These are phyloP conservation scores for Drosophila ogumai DNA, from an alignment of 1,140 invertebrate species.

Conservation along the genomic window DNA sequence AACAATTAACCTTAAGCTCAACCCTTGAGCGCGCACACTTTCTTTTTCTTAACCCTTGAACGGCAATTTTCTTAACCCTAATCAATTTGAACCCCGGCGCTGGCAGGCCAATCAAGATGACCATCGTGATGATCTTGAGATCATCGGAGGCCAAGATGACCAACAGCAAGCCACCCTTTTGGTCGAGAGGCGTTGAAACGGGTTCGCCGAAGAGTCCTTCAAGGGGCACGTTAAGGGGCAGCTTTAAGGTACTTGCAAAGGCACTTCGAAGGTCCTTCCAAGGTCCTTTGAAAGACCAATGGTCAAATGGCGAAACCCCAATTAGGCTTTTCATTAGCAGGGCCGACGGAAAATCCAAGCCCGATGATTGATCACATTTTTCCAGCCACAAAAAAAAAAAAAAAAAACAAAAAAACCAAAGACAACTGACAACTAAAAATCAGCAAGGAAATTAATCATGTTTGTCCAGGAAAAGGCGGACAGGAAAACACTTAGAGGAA, in stretches of 20 bases:
- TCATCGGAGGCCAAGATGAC: constrained; percentile 24
- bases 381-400: neutral
- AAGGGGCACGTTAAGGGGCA: neutral
- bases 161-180: constrained; percentile 39
- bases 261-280: constrained; percentile 20
- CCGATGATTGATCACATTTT: constrained; percentile 66
- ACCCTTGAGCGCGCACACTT: neutral
- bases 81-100: constrained; percentile 66
- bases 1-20: constrained; percentile 1
- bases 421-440: constrained; percentile 50
- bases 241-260: neutral
- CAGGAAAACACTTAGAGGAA: constrained; percentile 10
- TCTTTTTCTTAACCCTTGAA: neutral
- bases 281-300: constrained; percentile 42
- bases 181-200: constrained; percentile 18
- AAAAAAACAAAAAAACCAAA: neutral
- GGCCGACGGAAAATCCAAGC: constrained; percentile 46
- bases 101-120: constrained; percentile 52
- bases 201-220: neutral
- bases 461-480: constrained; percentile 26
- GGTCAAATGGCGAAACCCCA: constrained; percentile 77
- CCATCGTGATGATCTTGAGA: constrained; percentile 15
- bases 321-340: constrained; percentile 63
- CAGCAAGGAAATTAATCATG: constrained; percentile 71
- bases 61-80: constrained; percentile 27